Percentiles rank a stretch among this genome's conserved stretches.
phyloP scores from a whole-genome alignment of 2,113 vertebrate genomes.

The Calyptommatus sinebrachiatus region DNA sequence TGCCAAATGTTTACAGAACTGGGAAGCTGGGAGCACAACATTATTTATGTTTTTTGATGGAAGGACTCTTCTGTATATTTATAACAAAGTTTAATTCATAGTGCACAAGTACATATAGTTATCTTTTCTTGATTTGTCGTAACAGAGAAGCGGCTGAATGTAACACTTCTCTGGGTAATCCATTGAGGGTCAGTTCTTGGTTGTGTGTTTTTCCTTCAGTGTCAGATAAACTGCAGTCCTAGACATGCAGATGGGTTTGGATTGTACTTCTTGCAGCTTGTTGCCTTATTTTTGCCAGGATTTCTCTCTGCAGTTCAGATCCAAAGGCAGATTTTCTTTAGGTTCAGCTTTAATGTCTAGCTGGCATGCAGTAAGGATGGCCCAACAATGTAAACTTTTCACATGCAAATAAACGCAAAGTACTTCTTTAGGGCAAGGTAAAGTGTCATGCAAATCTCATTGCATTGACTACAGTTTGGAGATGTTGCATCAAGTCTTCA shows the following conservation, averaged over 20 bases:
- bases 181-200: not conserved
- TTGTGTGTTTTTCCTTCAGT: not conserved
- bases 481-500: not conserved
- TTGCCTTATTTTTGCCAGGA: not conserved
- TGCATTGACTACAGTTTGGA: not conserved
- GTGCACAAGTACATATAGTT: slow-evolving; percentile 3
- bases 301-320: not conserved
- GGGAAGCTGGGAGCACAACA: slow-evolving; percentile 11
- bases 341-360: not conserved
- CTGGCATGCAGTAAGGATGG: not conserved
- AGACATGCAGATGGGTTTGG: not conserved
- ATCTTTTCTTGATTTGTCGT: not conserved
- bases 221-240: not conserved
- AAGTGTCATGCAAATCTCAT: not conserved
- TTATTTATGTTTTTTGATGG: slow-evolving; percentile 24
- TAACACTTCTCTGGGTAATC: not conserved
- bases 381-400: not conserved
- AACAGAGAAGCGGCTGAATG: not conserved
- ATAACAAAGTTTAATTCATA: not conserved
- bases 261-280: not conserved
- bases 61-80: slow-evolving; percentile 9
- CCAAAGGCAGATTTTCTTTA: not conserved
- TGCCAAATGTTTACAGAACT: slow-evolving; percentile 38
- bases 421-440: not conserved
- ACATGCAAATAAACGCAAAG: slow-evolving; percentile 9